A percentile compares a stretch with the other conserved stretches of the same genome.
These are phyloP conservation scores for Acrocephalus scirpaceus DNA, from an alignment of 2,797 vertebrate genomes.

Conservation along the genomic window DNA sequence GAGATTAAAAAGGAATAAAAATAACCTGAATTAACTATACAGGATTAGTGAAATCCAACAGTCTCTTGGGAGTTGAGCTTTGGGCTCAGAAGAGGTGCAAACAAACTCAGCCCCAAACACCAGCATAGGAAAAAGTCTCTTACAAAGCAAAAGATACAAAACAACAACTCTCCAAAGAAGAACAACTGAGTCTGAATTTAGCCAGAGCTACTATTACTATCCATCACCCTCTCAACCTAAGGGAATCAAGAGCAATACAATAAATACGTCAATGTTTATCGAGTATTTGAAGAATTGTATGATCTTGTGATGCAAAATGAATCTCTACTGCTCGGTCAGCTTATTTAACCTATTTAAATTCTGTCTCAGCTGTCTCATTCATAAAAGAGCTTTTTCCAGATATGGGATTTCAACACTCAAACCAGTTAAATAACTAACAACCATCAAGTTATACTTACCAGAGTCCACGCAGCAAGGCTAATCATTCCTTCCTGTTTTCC, in stretches of 20 bases:
- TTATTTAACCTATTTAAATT: neutral
- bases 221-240: neutral
- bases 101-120: neutral
- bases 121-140: neutral
- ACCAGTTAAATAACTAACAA: neutral
- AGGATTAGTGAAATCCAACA: conserved; percentile 16
- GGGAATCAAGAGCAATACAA: neutral
- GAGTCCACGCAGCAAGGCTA: neutral
- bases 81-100: neutral
- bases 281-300: neutral
- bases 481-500: neutral
- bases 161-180: neutral
- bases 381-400: neutral
- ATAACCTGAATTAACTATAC: conserved; percentile 25
- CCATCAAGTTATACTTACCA: neutral
- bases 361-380: neutral
- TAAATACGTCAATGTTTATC: neutral
- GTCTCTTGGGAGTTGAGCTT: neutral
- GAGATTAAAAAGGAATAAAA: conserved; percentile 35
- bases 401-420: neutral
- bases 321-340: neutral
- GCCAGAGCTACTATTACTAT: neutral
- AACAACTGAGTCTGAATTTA: neutral
- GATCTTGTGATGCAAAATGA: neutral
- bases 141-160: neutral